Percentiles rank a stretch among this genome's conserved stretches.
These are phyloP conservation scores for Sycobia sp. DNA, from an alignment of 1,140 invertebrate species.

Conservation along the genomic window DNA sequence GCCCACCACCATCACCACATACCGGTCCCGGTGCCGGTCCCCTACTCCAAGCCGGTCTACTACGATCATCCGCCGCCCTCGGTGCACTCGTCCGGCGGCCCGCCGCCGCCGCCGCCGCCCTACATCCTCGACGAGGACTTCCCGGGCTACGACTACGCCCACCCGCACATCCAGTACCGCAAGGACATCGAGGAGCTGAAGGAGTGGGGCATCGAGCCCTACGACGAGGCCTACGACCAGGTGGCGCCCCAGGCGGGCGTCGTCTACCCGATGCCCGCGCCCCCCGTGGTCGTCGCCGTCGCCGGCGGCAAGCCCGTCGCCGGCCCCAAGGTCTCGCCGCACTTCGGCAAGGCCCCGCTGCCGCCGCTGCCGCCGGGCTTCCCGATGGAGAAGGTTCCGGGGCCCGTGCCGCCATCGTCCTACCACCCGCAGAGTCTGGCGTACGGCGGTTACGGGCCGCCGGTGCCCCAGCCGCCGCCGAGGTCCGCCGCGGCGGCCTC, in stretches of 20 bases:
- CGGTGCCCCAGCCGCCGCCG: background rate
- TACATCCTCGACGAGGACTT: slow-evolving; percentile 47
- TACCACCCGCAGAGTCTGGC: slow-evolving; percentile 49
- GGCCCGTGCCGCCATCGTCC: slow-evolving; percentile 27
- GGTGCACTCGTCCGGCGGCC: background rate
- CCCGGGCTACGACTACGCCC: slow-evolving; percentile 51
- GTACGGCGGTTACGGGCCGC: slow-evolving; percentile 48
- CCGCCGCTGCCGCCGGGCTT: too few species aligned
- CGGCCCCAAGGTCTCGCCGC: too few species aligned
- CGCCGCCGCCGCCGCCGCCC: slow-evolving; percentile 30
- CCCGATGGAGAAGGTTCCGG: too few species aligned
- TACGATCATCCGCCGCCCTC: slow-evolving; percentile 40
- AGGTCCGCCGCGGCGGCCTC: too few species aligned
- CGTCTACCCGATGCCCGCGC: slow-evolving; percentile 18
- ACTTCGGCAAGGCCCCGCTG: too few species aligned
- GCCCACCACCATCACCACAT: slow-evolving; percentile 65
- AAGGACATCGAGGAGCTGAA: slow-evolving; percentile 58
- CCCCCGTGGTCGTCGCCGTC: background rate
- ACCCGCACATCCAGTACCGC: slow-evolving; percentile 56
- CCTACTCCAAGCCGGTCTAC: slow-evolving; percentile 14
- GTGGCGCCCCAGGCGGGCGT: slow-evolving; percentile 34
- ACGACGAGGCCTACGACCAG: slow-evolving; percentile 49
- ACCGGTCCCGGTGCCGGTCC: slow-evolving; percentile 60
- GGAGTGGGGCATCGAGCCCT: slow-evolving; percentile 58
- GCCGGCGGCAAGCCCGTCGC: background rate